Conservation (phyloP, 2,888 invertebrate genomes). For the Patella pellucida region DNA sequence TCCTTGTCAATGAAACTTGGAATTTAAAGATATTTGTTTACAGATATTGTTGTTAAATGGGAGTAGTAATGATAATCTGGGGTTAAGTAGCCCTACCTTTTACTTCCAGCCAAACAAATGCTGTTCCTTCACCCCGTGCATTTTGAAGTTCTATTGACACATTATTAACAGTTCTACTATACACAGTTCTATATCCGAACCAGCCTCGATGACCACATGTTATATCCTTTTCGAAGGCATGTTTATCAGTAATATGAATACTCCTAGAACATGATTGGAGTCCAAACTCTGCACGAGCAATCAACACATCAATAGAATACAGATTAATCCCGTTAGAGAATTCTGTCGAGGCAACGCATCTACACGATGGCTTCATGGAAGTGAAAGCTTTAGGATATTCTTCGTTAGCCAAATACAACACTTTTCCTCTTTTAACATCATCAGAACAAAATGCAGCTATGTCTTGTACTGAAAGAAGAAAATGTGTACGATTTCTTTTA, state of each 20-base stretch:
- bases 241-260: constrained; percentile 47
- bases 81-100: constrained; percentile 43
- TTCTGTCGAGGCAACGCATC: constrained; percentile 52
- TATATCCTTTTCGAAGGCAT: constrained; percentile 41
- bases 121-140: constrained; percentile 42
- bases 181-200: constrained; percentile 56
- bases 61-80: background rate
- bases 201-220: constrained; percentile 56
- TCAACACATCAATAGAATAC: constrained; percentile 41
- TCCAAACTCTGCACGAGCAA: constrained; percentile 36
- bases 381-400: constrained; percentile 54
- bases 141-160: constrained; percentile 54
- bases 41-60: background rate
- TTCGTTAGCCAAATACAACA: constrained; percentile 52
- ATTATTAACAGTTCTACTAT: constrained; percentile 51
- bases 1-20: too few species aligned
- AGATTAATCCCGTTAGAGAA: constrained; percentile 51
- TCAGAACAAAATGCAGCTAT: constrained; percentile 54
- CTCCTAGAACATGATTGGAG: constrained; percentile 44
- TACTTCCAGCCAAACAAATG: constrained; percentile 57
- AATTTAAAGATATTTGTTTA: background rate
- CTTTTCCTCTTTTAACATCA: constrained; percentile 49
- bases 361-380: constrained; percentile 45
- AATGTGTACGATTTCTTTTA: too few species aligned
- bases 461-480: constrained; percentile 47